phyloP scores from a whole-genome alignment of 2,888 invertebrate genomes.

The Polydrusus pterygomalis region DNA sequence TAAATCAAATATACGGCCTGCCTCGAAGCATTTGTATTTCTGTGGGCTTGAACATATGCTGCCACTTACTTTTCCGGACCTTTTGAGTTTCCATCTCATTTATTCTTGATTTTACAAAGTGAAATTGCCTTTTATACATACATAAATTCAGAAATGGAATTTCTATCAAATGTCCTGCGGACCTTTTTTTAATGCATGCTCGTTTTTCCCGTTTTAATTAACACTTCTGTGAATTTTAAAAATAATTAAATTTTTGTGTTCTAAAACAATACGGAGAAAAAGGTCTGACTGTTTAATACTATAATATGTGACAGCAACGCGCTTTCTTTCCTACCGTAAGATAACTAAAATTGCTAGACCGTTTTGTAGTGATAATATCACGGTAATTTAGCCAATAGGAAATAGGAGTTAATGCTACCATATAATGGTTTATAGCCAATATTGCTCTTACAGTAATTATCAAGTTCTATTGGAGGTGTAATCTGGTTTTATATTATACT shows the following conservation, averaged over 20 bases:
- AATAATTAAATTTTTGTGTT: background rate
- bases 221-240: background rate
- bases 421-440: too few relatives aligned
- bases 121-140: constrained; percentile 23
- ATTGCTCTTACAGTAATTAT: too few relatives aligned
- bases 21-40: constrained; percentile 17
- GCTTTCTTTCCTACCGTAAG: too few relatives aligned
- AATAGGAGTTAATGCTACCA: too few relatives aligned
- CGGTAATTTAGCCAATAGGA: too few relatives aligned
- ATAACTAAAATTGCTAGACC: too few relatives aligned
- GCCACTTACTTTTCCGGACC: constrained; percentile 28
- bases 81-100: constrained; percentile 25
- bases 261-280: too few relatives aligned
- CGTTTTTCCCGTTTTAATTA: constrained; percentile 2
- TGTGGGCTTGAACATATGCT: constrained; percentile 23
- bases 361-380: too few relatives aligned
- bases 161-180: background rate
- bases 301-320: too few relatives aligned
- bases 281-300: too few relatives aligned
- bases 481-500: too few relatives aligned
- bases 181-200: background rate
- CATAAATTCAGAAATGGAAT: constrained; percentile 15
- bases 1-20: constrained; percentile 25
- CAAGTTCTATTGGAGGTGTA: too few relatives aligned
- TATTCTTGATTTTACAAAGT: constrained; percentile 26